Conservation (phyloP, 37 sponge, comb jelly and placozoan species). For the Geodia barretti region DNA sequence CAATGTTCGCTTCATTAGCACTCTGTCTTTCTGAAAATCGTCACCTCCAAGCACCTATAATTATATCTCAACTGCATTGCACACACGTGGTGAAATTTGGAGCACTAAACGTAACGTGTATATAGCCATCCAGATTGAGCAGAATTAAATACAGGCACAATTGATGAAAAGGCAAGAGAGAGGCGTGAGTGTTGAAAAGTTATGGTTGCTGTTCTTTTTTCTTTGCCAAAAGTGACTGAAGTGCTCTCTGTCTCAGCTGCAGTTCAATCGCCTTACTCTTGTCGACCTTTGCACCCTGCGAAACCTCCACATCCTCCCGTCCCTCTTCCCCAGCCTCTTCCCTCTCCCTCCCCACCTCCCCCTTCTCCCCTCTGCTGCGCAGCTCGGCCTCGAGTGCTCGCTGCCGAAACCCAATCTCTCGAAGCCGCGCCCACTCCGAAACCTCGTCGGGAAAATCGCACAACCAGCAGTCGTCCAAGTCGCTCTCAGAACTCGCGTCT, state of each 20-base stretch:
- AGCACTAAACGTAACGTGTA: slow-evolving; percentile 60
- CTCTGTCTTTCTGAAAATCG: too few relatives aligned
- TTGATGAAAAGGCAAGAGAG: not conserved
- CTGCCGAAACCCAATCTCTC: slow-evolving; percentile 43
- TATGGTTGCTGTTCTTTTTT: slow-evolving; percentile 2
- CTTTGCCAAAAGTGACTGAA: slow-evolving; percentile 45
- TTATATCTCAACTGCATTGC: slow-evolving; percentile 72
- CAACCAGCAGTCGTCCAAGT: not conserved
- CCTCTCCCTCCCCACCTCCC: not conserved
- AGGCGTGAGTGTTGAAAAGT: too few relatives aligned
- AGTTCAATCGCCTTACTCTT: slow-evolving; percentile 19
- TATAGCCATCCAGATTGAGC: slow-evolving; percentile 32
- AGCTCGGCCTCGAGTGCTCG: slow-evolving; percentile 49
- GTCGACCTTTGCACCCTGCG: not conserved
- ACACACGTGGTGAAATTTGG: slow-evolving; percentile 61
- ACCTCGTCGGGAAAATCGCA: not conserved
- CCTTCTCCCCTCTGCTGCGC: not conserved
- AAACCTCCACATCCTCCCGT: too few relatives aligned
- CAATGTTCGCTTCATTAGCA: too few relatives aligned
- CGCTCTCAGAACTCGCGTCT: not conserved
- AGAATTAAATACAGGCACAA: slow-evolving; percentile 7
- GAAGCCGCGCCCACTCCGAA: not conserved
- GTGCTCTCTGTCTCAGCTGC: slow-evolving; percentile 41
- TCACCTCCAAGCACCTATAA: too few relatives aligned
- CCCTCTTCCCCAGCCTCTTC: too few relatives aligned